A percentile compares a stretch with the other conserved stretches of the same genome.
Conservation (phyloP, 1,140 invertebrate genomes). For the Brachionus sp. region DNA sequence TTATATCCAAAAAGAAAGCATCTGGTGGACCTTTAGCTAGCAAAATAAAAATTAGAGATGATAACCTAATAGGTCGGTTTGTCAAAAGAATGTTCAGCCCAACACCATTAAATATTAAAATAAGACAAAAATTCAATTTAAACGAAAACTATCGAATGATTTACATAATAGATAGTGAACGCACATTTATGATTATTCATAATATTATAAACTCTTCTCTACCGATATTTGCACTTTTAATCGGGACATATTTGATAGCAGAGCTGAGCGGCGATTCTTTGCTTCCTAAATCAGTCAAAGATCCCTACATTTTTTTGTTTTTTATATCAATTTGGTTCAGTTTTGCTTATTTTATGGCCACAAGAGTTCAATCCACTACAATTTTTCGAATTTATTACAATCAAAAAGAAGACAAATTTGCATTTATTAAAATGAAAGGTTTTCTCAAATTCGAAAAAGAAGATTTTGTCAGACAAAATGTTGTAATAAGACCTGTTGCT, state of each 20-base stretch:
- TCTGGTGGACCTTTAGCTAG: not conserved
- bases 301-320: constrained; percentile 1
- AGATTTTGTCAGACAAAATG: constrained; percentile 24
- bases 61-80: not conserved
- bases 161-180: constrained; percentile 36
- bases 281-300: constrained; percentile 11
- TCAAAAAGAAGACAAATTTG: constrained; percentile 37
- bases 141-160: constrained; percentile 38
- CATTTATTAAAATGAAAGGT: constrained; percentile 28
- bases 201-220: not conserved
- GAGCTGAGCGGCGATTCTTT: not conserved
- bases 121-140: constrained; percentile 3
- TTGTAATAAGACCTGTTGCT: not conserved
- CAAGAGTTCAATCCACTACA: not conserved
- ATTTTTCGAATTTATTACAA: constrained; percentile 45
- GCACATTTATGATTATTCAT: constrained; percentile 15
- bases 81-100: not conserved
- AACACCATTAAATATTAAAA: constrained; percentile 27
- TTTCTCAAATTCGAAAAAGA: constrained; percentile 31
- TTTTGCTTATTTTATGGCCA: constrained; percentile 17
- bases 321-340: constrained; percentile 16
- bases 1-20: not conserved
- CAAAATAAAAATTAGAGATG: not conserved
- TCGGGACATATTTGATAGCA: not conserved
- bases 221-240: not conserved